Conservation (phyloP, 1,140 invertebrate species). For the Plodia interpunctella region DNA sequence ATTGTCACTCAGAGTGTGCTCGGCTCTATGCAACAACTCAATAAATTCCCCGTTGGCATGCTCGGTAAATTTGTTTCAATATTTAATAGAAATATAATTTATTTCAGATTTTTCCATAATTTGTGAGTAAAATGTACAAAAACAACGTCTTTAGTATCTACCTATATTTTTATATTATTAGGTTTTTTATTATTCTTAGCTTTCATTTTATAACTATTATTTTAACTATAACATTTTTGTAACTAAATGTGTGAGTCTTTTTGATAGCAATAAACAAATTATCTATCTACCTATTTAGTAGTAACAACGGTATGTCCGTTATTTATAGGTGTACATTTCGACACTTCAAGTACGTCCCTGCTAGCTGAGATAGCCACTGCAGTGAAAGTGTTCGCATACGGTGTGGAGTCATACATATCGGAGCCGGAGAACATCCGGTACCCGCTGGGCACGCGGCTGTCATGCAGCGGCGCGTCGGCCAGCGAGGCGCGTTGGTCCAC, state of each 20-base stretch:
- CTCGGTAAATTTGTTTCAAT: conserved; percentile 82
- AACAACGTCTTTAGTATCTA: no score
- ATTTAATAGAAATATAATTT: no score
- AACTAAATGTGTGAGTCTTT: no score
- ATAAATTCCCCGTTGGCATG: conserved; percentile 94
- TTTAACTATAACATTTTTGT: no score
- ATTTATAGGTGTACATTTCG: conserved; percentile 93
- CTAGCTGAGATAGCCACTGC: conserved; percentile 92
- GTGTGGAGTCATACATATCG: conserved; percentile 90
- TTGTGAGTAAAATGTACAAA: no score
- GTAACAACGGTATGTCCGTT: no score
- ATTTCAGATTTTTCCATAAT: no score
- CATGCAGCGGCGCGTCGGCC: conserved; percentile 84
- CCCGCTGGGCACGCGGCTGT: conserved; percentile 88
- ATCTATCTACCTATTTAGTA: no score
- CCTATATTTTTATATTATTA: no score
- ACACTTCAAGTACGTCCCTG: conserved; percentile 88
- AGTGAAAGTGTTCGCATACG: conserved; percentile 93
- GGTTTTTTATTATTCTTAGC: no score
- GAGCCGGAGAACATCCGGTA: conserved; percentile 83
- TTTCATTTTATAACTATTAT: no score
- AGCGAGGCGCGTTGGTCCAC: conserved; percentile 87
- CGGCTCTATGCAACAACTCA: conserved; percentile 82
- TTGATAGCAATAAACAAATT: no score
- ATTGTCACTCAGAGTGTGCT: conserved; percentile 97